Percentiles rank a stretch among this genome's conserved stretches.
Evolutionary conservation across 1,140 invertebrate species (phyloP).

Genomic region (Chrysoperla carnea): DNA sequence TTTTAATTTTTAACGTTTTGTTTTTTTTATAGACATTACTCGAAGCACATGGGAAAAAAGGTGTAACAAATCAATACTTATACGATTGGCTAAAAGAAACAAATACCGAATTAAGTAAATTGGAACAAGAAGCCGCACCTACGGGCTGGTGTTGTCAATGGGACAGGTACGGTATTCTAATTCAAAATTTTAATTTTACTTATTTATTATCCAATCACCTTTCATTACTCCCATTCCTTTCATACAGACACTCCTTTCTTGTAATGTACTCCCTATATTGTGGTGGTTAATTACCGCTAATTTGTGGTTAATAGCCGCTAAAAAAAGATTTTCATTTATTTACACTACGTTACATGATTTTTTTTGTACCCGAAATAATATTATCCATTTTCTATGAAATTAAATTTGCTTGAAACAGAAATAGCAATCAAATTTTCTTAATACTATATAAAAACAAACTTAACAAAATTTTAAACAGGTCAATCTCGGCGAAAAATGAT

Average conservation of each 20-base stretch:
- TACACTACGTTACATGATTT: too few species aligned
- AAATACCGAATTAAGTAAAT: conserved; percentile 33
- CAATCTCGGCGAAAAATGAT: too few species aligned
- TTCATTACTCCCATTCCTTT: not conserved
- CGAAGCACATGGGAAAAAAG: conserved; percentile 37
- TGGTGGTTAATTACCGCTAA: too few species aligned
- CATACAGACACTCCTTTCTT: conserved; percentile 2
- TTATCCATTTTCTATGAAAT: too few species aligned
- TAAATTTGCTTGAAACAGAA: too few species aligned
- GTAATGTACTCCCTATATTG: too few species aligned
- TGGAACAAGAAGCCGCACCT: conserved; percentile 43
- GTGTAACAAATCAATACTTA: conserved; percentile 37
- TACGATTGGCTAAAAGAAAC: conserved; percentile 36
- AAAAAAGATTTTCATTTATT: not conserved
- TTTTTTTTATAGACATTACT: conserved; percentile 36
- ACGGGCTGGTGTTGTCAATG: conserved; percentile 50
- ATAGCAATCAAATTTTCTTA: too few species aligned
- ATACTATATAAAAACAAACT: too few species aligned
- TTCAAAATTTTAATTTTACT: conserved; percentile 1
- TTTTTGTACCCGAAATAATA: too few species aligned
- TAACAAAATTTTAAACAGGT: too few species aligned
- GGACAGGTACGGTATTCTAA: conserved; percentile 43
- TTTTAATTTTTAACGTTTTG: too few species aligned
- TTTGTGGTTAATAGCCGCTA: too few species aligned
- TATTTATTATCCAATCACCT: not conserved